phyloP scores from a whole-genome alignment of 2,888 invertebrate genomes.

The Nebria brevicollis region DNA sequence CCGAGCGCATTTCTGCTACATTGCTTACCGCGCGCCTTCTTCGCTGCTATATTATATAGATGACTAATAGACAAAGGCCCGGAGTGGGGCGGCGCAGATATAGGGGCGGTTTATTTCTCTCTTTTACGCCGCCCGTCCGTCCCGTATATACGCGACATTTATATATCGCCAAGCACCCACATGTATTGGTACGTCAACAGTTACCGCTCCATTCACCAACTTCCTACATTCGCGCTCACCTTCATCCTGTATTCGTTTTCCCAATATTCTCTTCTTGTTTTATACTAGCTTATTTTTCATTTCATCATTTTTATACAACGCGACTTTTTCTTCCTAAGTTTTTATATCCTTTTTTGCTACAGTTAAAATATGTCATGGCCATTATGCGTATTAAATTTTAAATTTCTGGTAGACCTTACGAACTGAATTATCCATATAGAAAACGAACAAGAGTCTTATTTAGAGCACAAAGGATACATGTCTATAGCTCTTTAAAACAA shows the following conservation, averaged over 20 bases:
- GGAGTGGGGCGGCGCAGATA: neutral
- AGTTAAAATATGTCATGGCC: neutral
- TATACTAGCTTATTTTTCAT: constrained; percentile 28
- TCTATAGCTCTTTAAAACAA: too few species aligned
- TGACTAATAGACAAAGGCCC: constrained; percentile 37
- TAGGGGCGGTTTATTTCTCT: constrained; percentile 33
- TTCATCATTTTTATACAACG: constrained; percentile 24
- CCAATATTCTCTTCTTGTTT: constrained; percentile 19
- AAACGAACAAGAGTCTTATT: too few species aligned
- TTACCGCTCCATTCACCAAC: constrained; percentile 39
- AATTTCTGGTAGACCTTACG: too few species aligned
- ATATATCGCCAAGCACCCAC: constrained; percentile 24
- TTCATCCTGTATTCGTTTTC: constrained; percentile 3
- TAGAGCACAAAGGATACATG: too few species aligned
- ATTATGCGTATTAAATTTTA: too few species aligned
- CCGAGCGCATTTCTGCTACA: constrained; percentile 15
- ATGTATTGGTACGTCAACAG: constrained; percentile 45
- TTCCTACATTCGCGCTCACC: constrained; percentile 6
- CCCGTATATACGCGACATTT: constrained; percentile 23
- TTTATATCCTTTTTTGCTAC: neutral
- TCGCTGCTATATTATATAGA: constrained; percentile 5
- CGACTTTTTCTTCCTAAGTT: neutral
- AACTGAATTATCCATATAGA: too few species aligned
- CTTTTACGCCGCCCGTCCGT: neutral
- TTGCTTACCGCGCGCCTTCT: constrained; percentile 4